Conservation (phyloP, 2,113 vertebrate genomes). For the Gobio gobio region DNA sequence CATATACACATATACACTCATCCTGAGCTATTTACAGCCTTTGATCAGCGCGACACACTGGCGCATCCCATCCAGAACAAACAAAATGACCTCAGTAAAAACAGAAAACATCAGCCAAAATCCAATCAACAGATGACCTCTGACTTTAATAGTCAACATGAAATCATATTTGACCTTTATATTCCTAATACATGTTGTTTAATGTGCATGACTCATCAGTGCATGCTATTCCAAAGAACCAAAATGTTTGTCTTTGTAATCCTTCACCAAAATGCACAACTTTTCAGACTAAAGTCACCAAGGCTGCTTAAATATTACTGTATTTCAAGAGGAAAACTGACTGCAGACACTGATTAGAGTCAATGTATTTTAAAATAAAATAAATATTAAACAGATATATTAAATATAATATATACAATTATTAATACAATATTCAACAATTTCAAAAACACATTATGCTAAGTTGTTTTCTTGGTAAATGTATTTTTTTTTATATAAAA, state of each 20-base stretch:
- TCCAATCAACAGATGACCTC: slow-evolving; percentile 50
- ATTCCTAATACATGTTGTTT: neutral
- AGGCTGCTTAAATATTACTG: neutral
- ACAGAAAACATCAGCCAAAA: slow-evolving; percentile 51
- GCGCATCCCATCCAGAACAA: slow-evolving; percentile 41
- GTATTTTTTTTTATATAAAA: no score
- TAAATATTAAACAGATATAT: no score
- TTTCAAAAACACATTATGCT: neutral
- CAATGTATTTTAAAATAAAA: neutral
- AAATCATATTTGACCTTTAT: neutral
- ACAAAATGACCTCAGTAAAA: slow-evolving; percentile 49
- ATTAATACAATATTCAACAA: no score
- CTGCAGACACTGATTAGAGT: no score
- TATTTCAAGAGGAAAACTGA: no score
- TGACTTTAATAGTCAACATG: slow-evolving; percentile 3
- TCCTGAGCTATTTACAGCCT: slow-evolving; percentile 54
- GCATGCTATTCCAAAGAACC: neutral
- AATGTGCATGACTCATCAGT: neutral
- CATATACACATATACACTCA: neutral
- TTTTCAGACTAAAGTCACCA: neutral
- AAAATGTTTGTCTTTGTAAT: neutral
- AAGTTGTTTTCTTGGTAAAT: neutral
- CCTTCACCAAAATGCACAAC: neutral
- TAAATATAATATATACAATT: no score
- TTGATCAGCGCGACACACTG: slow-evolving; percentile 55